Conservation (phyloP, 2,113 vertebrate genomes). For the Tragelaphus strepsiceros region DNA sequence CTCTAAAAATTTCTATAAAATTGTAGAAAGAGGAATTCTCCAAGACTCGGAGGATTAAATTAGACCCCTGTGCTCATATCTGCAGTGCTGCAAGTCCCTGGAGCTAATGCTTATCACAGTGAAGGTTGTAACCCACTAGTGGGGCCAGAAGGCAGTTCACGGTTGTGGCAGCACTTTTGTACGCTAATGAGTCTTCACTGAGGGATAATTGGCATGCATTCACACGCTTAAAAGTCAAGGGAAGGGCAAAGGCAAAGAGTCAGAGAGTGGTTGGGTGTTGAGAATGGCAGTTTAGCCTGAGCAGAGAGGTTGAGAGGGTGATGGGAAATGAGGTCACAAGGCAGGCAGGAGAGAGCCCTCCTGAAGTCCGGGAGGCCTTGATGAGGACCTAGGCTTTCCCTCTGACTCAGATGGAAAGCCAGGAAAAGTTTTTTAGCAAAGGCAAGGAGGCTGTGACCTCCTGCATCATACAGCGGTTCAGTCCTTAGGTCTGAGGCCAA, state of each 20-base stretch:
- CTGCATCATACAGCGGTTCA: no score
- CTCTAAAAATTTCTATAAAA: not conserved
- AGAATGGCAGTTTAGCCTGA: not conserved
- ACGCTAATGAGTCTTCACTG: not conserved
- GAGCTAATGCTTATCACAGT: not conserved
- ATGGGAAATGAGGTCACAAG: not conserved
- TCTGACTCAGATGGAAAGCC: not conserved
- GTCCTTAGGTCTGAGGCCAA: not conserved
- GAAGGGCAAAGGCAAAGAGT: not conserved
- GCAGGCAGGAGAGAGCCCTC: not conserved
- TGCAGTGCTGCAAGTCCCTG: not conserved
- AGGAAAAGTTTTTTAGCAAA: not conserved
- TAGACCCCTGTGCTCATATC: not conserved
- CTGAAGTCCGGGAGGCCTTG: rapidly evolving
- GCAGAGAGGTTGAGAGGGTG: not conserved
- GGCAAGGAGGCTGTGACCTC: not conserved
- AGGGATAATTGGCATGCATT: not conserved
- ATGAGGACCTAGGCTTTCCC: not conserved
- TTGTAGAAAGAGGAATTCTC: not conserved
- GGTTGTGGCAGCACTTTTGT: not conserved
- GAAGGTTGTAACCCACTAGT: not conserved
- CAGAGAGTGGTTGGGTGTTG: not conserved
- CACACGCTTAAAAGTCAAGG: not conserved
- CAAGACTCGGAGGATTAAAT: not conserved
- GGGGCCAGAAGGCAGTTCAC: not conserved